Evolutionary conservation across 2,888 invertebrate species (phyloP).

Genomic region (Rotaria sp.): DNA sequence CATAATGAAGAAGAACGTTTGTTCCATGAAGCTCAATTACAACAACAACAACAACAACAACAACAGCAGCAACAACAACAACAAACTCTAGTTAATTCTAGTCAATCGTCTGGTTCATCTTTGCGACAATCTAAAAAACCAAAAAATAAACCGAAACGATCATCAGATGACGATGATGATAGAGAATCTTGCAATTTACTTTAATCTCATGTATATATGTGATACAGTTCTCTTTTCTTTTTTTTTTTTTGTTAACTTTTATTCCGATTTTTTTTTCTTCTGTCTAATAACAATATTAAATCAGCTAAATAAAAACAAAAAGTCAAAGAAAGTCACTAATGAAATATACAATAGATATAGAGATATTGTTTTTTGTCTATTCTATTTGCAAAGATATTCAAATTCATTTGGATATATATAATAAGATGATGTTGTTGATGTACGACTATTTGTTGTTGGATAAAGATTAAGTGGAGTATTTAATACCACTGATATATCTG

Average conservation of each 20-base stretch:
- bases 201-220: not conserved
- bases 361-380: not conserved
- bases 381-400: slow-evolving; percentile 18
- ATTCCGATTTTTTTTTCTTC: not conserved
- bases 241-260: too few species aligned
- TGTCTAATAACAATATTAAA: not conserved
- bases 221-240: not conserved
- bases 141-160: not conserved
- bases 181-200: not conserved
- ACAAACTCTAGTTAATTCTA: not conserved
- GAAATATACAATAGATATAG: not conserved
- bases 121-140: not conserved
- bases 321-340: not conserved
- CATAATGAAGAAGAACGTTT: slow-evolving; percentile 12
- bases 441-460: slow-evolving; percentile 14
- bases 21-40: not conserved
- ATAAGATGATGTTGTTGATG: not conserved
- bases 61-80: not conserved
- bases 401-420: slow-evolving; percentile 8
- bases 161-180: not conserved
- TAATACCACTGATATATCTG: not conserved
- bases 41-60: not conserved
- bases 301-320: not conserved
- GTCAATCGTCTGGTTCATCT: not conserved
- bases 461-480: not conserved